phyloP scores from a whole-genome alignment of 2,113 vertebrate genomes.

The Dipodomys ordii region DNA sequence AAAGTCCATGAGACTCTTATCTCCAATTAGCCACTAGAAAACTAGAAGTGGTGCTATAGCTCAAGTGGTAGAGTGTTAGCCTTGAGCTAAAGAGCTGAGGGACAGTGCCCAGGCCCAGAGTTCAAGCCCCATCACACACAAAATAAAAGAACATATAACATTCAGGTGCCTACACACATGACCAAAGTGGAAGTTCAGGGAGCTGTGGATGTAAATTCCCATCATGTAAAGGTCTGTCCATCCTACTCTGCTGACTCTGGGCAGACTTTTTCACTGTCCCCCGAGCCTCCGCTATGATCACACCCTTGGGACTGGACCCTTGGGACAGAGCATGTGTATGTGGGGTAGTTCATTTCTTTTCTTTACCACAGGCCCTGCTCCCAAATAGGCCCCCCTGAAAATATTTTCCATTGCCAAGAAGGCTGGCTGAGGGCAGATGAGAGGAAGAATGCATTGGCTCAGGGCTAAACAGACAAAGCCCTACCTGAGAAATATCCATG shows the following conservation, averaged over 20 bases:
- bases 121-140: too few species aligned
- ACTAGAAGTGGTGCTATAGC: too few species aligned
- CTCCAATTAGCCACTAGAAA: too few species aligned
- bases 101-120: too few species aligned
- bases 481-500: constrained; percentile 98
- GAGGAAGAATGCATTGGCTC: neutral
- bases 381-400: neutral
- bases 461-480: neutral
- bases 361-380: neutral
- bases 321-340: neutral
- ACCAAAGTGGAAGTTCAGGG: neutral
- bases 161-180: neutral
- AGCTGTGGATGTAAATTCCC: neutral
- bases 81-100: too few species aligned
- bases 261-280: neutral
- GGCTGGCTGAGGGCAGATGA: neutral
- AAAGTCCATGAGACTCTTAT: too few species aligned
- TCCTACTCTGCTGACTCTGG: neutral
- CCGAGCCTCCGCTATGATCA: neutral
- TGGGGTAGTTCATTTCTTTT: too few species aligned
- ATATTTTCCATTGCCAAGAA: neutral
- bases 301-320: neutral
- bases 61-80: too few species aligned
- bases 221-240: neutral
- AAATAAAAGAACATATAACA: neutral